These are phyloP conservation scores for Cyprichromis sp. DNA, from an alignment of 2,113 vertebrate genomes.

Conservation along the genomic window DNA sequence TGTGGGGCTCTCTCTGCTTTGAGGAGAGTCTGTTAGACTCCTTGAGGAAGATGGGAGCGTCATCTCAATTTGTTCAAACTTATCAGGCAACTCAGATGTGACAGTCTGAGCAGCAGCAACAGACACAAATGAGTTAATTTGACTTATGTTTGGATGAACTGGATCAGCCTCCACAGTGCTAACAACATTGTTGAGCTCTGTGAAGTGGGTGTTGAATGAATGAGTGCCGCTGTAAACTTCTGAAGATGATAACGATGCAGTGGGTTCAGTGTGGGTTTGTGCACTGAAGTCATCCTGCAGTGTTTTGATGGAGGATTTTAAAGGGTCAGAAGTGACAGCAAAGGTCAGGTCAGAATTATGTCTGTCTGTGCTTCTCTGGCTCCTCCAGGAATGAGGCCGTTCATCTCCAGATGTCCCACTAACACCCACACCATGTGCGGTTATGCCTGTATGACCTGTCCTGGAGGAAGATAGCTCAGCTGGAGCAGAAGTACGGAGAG, in stretches of 20 bases:
- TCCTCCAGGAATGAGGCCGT: neutral
- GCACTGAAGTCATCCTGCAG: neutral
- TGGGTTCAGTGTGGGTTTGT: neutral
- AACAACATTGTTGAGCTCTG: neutral
- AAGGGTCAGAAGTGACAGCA: neutral
- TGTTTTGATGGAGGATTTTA: neutral
- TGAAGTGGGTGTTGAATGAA: neutral
- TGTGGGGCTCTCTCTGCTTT: neutral
- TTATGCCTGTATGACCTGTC: neutral
- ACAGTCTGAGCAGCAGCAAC: neutral
- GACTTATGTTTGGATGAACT: neutral
- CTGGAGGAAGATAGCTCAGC: neutral
- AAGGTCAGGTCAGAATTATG: neutral
- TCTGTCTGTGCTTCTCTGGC: neutral
- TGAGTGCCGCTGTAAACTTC: neutral
- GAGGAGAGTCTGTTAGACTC: neutral
- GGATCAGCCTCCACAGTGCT: neutral
- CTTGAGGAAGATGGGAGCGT: neutral
- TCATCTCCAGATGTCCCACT: neutral
- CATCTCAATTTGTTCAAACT: neutral
- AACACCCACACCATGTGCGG: neutral
- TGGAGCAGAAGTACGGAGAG: neutral
- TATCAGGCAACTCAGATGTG: neutral
- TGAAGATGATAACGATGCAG: neutral
- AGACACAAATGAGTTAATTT: neutral